Evolutionary conservation across 2,797 vertebrate genomes (phyloP).

Genomic region (Brachyalestes nurse): DNA sequence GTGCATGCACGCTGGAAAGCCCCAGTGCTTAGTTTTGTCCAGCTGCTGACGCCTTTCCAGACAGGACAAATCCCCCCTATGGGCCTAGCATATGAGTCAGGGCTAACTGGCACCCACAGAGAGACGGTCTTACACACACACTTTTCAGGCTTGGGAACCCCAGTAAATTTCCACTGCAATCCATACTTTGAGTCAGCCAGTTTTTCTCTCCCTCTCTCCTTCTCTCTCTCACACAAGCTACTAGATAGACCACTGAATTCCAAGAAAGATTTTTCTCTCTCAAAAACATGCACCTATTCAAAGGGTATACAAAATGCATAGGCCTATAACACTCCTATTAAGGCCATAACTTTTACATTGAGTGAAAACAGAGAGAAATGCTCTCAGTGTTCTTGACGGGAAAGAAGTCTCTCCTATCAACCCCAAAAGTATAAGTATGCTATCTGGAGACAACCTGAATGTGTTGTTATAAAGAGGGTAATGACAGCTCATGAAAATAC

Average conservation of each 20-base stretch:
- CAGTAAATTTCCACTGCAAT: slow-evolving; percentile 28
- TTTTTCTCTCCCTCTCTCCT: too few species aligned
- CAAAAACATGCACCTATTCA: not conserved
- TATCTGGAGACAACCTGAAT: not conserved
- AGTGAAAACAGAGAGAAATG: too few species aligned
- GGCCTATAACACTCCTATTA: too few species aligned
- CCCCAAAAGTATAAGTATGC: too few species aligned
- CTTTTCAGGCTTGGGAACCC: not conserved
- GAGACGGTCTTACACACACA: not conserved
- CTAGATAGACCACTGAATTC: not conserved
- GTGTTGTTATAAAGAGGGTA: not conserved
- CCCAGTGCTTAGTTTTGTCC: slow-evolving; percentile 4
- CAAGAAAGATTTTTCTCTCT: not conserved
- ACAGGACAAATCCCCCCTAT: not conserved
- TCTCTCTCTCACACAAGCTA: not conserved
- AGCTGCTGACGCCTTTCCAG: slow-evolving; percentile 15
- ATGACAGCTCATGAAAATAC: not conserved
- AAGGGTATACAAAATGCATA: too few species aligned
- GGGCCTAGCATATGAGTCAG: not conserved
- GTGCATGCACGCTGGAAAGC: not conserved
- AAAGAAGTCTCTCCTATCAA: not conserved
- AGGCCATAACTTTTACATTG: too few species aligned
- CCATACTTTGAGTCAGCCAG: slow-evolving; percentile 1
- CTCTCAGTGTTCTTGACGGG: not conserved
- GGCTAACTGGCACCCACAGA: not conserved